Conservation (phyloP, 2,797 vertebrate genomes). For the Typhlichthys eigenmanni region DNA sequence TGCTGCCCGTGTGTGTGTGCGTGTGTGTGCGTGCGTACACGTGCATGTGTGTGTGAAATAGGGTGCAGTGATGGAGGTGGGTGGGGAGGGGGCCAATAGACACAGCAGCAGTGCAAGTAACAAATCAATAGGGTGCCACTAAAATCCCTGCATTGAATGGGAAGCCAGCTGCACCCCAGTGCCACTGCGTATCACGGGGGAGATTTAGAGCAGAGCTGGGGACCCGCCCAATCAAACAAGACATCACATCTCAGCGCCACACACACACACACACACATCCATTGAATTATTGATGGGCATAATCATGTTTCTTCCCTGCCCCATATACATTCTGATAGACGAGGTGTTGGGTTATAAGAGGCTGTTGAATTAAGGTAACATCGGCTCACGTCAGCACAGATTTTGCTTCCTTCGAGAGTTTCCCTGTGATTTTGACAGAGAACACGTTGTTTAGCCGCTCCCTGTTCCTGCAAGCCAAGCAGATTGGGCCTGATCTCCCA, state of each 20-base stretch:
- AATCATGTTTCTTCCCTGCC: conserved; percentile 73
- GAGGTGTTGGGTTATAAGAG: conserved; percentile 73
- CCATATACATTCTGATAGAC: conserved; percentile 70
- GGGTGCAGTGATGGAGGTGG: conserved; percentile 2
- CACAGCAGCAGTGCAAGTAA: conserved; percentile 51
- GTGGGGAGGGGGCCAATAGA: conserved; percentile 1
- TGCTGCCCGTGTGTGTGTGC: too few species aligned
- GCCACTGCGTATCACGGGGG: conserved; percentile 58
- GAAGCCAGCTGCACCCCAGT: conserved; percentile 23
- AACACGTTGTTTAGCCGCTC: conserved; percentile 65
- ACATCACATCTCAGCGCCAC: conserved; percentile 56
- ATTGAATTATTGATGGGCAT: conserved; percentile 80
- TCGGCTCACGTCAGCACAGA: conserved; percentile 67
- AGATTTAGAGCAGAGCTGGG: conserved; percentile 65
- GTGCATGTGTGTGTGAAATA: conserved; percentile 11
- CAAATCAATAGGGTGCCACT: conserved; percentile 64
- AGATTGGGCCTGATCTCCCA: conserved; percentile 71
- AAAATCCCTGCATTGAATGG: conserved; percentile 52
- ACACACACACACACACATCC: conserved; percentile 22
- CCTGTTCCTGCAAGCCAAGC: conserved; percentile 64
- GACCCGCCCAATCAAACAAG: conserved; percentile 64
- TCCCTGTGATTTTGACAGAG: conserved; percentile 70
- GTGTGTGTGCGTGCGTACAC: too few species aligned
- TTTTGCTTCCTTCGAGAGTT: conserved; percentile 70
- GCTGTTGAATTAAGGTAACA: conserved; percentile 73